Evolutionary conservation across 2,113 vertebrate species (phyloP).

Genomic region (Antigone vipio): DNA sequence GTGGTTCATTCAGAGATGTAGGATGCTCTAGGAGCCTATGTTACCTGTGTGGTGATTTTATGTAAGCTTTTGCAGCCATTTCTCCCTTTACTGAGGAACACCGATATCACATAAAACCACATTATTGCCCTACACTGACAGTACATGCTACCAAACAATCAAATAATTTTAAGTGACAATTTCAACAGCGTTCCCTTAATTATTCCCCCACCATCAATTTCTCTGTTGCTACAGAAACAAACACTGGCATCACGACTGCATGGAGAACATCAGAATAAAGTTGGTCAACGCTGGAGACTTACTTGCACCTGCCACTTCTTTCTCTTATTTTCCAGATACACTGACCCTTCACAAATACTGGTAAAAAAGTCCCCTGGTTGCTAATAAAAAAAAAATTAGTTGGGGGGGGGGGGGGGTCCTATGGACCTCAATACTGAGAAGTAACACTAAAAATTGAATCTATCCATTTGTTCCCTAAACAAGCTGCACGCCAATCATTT

Average conservation of each 20-base stretch:
- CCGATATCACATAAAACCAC: neutral
- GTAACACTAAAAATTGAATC: neutral
- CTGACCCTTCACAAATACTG: neutral
- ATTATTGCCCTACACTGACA: slow-evolving; percentile 21
- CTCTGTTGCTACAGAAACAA: slow-evolving; percentile 63
- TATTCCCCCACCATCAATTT: slow-evolving; percentile 45
- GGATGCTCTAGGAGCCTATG: neutral
- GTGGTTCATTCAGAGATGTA: neutral
- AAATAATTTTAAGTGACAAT: slow-evolving; percentile 38
- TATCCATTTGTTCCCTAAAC: neutral
- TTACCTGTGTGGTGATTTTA: neutral
- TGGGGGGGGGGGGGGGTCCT: neutral
- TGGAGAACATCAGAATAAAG: neutral
- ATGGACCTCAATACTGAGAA: neutral
- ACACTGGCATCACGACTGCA: neutral
- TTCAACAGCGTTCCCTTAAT: slow-evolving; percentile 35
- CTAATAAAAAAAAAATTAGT: neutral
- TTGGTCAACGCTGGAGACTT: neutral
- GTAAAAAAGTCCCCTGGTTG: neutral
- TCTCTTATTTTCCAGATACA: neutral
- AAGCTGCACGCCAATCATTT: neutral
- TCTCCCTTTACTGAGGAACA: slow-evolving; percentile 26
- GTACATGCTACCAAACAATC: neutral
- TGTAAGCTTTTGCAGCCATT: neutral
- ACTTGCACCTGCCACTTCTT: neutral